These are phyloP conservation scores for Phalacrocorax brasilianus DNA, from an alignment of 2,113 vertebrate genomes.

Conservation along the genomic window DNA sequence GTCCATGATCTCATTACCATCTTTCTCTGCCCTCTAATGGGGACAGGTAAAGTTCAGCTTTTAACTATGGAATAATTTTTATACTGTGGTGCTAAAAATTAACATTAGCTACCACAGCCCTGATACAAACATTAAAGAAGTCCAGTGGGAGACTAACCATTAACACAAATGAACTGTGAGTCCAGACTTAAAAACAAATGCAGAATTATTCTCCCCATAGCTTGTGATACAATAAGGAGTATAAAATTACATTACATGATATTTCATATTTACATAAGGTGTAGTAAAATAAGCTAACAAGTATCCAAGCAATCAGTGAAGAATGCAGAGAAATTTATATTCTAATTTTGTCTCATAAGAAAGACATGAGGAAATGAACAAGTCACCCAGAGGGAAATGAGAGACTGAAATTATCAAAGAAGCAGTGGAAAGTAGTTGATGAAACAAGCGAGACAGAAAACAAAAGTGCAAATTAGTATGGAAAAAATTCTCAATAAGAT, in stretches of 20 bases:
- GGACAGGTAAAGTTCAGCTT: neutral
- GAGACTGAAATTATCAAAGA: neutral
- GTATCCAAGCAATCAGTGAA: slow-evolving; percentile 20
- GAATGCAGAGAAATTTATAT: neutral
- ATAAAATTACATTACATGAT: neutral
- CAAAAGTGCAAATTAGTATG: neutral
- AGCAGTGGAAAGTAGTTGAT: neutral
- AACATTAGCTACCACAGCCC: neutral
- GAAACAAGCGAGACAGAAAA: neutral
- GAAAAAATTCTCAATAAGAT: neutral
- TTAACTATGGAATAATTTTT: neutral
- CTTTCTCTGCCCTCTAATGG: neutral
- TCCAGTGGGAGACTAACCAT: neutral
- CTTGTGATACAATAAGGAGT: neutral
- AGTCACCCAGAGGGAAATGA: neutral
- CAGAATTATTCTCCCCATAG: neutral
- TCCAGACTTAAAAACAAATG: neutral
- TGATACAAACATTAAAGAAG: neutral
- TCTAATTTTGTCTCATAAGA: neutral
- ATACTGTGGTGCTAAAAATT: neutral
- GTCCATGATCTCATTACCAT: neutral
- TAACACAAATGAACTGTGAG: neutral
- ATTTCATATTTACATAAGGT: neutral
- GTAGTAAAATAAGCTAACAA: neutral
- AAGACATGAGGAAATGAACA: neutral